Evolutionary conservation across 1,140 invertebrate species (phyloP).

Genomic region (Lordiphosa collinella): DNA sequence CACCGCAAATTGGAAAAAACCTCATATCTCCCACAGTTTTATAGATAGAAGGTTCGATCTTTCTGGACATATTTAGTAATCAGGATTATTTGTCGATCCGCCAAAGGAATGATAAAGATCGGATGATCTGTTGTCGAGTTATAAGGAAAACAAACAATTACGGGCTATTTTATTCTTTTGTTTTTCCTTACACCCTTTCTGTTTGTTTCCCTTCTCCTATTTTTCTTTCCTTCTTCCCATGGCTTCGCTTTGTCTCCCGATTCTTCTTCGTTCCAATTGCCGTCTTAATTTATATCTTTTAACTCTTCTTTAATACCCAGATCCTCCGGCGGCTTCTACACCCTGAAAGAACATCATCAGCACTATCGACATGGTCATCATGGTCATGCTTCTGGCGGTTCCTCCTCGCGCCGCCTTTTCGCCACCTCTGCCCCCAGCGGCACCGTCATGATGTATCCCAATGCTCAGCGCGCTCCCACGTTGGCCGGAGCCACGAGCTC

Average conservation of each 20-base stretch:
- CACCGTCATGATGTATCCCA: constrained; percentile 78
- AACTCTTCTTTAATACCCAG: constrained; percentile 23
- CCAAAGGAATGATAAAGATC: too few relatives aligned
- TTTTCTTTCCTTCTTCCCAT: neutral
- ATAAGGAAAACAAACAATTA: too few relatives aligned
- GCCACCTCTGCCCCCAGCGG: constrained; percentile 73
- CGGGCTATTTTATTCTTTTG: too few relatives aligned
- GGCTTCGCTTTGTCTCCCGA: neutral
- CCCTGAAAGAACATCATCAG: constrained; percentile 66
- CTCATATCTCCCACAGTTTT: too few relatives aligned
- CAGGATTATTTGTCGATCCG: too few relatives aligned
- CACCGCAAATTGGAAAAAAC: too few relatives aligned
- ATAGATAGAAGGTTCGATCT: too few relatives aligned
- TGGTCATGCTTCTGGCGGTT: constrained; percentile 25
- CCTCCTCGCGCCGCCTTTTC: constrained; percentile 57
- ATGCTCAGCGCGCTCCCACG: constrained; percentile 38
- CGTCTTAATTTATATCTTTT: neutral
- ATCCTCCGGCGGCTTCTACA: constrained; percentile 74
- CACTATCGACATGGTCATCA: constrained; percentile 53
- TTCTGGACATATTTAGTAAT: too few relatives aligned
- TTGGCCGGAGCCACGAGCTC: constrained; percentile 4
- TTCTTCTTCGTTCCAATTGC: neutral
- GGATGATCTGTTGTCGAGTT: too few relatives aligned
- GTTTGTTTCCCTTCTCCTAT: too few relatives aligned
- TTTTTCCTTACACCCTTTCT: too few relatives aligned